Evolutionary conservation across 2,888 invertebrate genomes (phyloP), one percentile per base, ranked within the genome.

Genomic region (Archips crataeganus): DNA sequence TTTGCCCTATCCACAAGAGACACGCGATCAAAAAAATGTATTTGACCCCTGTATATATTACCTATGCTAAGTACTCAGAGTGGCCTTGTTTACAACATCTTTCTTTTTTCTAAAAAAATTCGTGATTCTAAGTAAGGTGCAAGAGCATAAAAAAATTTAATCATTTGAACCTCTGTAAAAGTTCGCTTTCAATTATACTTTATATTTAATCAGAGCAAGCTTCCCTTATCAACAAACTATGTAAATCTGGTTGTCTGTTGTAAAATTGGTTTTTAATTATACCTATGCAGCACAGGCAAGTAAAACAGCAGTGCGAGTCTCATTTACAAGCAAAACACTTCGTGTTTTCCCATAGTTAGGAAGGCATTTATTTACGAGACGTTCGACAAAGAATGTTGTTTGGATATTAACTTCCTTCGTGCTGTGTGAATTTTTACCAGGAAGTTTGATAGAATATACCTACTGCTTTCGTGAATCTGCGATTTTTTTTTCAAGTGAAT

Each of bases 301-400:
- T 70, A 77, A 71, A 73, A 69, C 74, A 70, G 57, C 73, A 68
- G 75, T 75, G 60, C 66, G 45, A 75, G 75, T 75, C 77, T 81
- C 78, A 79, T 84, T 82, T 84, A 75, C 79, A 83, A 83, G 78
- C 79, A 79, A 76, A 79, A 78, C 72, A 76, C 63, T 57, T 68
- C 70, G 73, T 78, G 78, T 81, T 83, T 85, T 86, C 85, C 84
- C 86, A 84, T 82, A 81, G 80, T 85, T 84, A 85, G 63, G 71
- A 61, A 70, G 77, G 65, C 64, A 77, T 74, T 76, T 70, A 77
- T 74, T 76, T 70, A 73, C 66, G 65, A 74, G 74, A 75, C 65
- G 60, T 69, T 76, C 74, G 73, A 57, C 57, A 78, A 79, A 79
- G 78, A 80, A 82, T 82, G 77, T 78, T 81, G 84, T 81, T 84